These are phyloP conservation scores for Channa argus DNA, from an alignment of 2,113 vertebrate genomes.

Conservation along the genomic window DNA sequence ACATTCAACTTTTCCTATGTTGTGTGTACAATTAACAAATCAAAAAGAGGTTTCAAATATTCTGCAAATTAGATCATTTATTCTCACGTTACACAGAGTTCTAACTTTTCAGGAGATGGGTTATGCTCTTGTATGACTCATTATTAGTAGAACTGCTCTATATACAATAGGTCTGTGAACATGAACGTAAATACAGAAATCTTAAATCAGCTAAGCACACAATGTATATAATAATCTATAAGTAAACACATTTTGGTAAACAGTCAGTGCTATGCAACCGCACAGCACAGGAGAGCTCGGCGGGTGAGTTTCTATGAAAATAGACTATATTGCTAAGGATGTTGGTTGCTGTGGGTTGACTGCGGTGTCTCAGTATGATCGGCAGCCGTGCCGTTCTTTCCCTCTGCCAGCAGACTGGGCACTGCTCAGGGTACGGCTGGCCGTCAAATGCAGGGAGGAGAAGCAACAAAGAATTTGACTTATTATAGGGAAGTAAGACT, in stretches of 20 bases:
- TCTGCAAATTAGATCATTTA: too few species aligned
- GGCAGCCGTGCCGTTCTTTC: conserved; percentile 45
- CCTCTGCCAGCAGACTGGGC: conserved; percentile 52
- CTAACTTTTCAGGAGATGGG: too few species aligned
- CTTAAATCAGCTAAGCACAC: conserved; percentile 18
- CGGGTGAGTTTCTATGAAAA: conserved; percentile 42
- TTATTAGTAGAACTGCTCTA: background rate
- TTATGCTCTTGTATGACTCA: too few species aligned
- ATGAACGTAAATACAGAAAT: background rate
- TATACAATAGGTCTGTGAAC: conserved; percentile 3
- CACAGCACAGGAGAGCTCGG: background rate
- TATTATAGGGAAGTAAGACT: conserved; percentile 72
- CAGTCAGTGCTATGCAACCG: conserved; percentile 26
- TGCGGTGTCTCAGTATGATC: conserved; percentile 49
- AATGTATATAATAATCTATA: conserved; percentile 12
- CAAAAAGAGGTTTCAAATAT: too few species aligned
- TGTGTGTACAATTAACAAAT: too few species aligned
- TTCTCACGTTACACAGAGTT: too few species aligned
- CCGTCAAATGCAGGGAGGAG: conserved; percentile 57
- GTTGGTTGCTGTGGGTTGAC: conserved; percentile 45
- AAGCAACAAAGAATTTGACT: conserved; percentile 55
- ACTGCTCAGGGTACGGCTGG: conserved; percentile 48
- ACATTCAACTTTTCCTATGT: too few species aligned
- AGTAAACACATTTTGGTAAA: conserved; percentile 26
- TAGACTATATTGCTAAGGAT: conserved; percentile 42